These are phyloP conservation scores for Eilema griseolum DNA, from an alignment of 2,888 invertebrate genomes.

Conservation along the genomic window DNA sequence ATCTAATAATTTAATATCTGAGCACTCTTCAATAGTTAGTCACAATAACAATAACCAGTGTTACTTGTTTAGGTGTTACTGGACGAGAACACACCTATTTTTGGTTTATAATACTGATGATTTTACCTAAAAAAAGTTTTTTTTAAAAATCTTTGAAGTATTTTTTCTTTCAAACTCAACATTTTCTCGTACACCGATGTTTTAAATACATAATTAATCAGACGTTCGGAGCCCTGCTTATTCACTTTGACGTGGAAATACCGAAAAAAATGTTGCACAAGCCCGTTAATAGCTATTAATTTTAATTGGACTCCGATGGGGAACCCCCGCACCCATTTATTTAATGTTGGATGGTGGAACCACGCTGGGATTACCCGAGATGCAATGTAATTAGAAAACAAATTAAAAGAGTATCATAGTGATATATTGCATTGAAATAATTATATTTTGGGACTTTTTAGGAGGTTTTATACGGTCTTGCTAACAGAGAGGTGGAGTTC, in stretches of 20 bases:
- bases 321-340: slow-evolving; percentile 21
- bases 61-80: no score
- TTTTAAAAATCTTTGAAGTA: neutral
- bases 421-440: neutral
- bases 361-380: slow-evolving; percentile 6
- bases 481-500: neutral
- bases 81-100: no score
- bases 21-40: no score
- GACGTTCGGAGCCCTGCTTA: neutral
- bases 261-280: slow-evolving; percentile 3
- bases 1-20: no score
- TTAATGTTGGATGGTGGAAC: slow-evolving; percentile 3
- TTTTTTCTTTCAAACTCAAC: neutral
- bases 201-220: neutral
- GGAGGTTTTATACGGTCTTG: neutral
- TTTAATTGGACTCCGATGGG: slow-evolving; percentile 30
- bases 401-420: neutral
- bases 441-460: neutral
- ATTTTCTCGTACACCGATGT: neutral
- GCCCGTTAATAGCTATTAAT: slow-evolving; percentile 34
- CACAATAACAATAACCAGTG: no score
- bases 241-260: slow-evolving; percentile 22
- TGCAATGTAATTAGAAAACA: neutral
- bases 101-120: no score
- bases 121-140: no score